Percentiles rank a stretch among this genome's conserved stretches.
Conservation (phyloP, 2,888 invertebrate genomes). For the Lathronympha strigana region DNA sequence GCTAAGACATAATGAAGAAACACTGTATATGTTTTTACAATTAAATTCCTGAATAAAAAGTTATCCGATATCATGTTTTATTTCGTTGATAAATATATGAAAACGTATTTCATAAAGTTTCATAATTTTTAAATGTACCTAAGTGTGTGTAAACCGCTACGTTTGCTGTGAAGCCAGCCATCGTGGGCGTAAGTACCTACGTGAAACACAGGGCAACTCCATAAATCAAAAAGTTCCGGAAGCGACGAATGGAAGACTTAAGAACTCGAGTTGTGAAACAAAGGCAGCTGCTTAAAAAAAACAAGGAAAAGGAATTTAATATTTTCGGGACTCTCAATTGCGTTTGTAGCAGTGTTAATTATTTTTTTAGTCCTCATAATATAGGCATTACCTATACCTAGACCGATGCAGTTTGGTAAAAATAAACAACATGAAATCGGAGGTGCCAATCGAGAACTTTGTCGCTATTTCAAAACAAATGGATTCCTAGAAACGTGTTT, state of each 20-base stretch:
- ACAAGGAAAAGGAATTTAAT: slow-evolving; percentile 56
- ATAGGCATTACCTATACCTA: not conserved
- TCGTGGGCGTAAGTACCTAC: slow-evolving; percentile 56
- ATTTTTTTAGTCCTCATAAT: not conserved
- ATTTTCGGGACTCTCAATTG: slow-evolving; percentile 46
- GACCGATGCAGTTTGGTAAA: not conserved
- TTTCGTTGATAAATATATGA: too few relatives aligned
- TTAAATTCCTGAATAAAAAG: not conserved
- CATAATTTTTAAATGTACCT: not conserved
- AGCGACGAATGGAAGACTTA: slow-evolving; percentile 57
- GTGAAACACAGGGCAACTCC: slow-evolving; percentile 52
- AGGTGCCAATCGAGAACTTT: not conserved
- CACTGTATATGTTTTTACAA: too few relatives aligned
- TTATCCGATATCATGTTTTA: too few relatives aligned
- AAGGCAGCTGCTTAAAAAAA: slow-evolving; percentile 56
- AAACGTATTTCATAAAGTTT: not conserved
- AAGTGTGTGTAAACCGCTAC: slow-evolving; percentile 29
- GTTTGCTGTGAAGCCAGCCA: slow-evolving; percentile 61
- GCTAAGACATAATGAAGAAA: not conserved
- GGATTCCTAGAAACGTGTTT: not conserved
- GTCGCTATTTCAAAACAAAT: slow-evolving; percentile 1
- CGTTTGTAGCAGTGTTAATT: slow-evolving; percentile 22
- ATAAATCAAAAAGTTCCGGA: slow-evolving; percentile 68
- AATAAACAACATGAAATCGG: not conserved
- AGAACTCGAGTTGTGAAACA: slow-evolving; percentile 56